Evolutionary conservation across 2,113 vertebrate species (phyloP), one percentile per base, ranked within the genome.

Genomic region (Lepisosteus osseus): DNA sequence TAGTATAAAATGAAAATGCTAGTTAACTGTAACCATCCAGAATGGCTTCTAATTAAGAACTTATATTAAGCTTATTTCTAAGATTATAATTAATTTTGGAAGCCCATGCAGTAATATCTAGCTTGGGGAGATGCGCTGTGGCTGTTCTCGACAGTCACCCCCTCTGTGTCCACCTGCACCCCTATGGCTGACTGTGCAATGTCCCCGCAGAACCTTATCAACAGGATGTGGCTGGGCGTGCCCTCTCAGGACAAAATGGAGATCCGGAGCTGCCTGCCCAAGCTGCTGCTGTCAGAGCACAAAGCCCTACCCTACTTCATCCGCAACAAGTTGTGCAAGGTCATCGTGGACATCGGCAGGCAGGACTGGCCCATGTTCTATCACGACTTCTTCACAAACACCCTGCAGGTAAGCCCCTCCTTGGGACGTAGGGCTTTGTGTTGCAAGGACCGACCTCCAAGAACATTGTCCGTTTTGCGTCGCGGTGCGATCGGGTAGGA

Each of bases 311-410:
- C 97, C 75, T 97, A 94, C 88, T 99, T 99, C 82, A 96, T 99
- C 80, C 91, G 96, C 74, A 99, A 99, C 86, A 99, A 99, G 74
- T 93, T 99, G 80, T 99, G 96, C 84, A 99, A 99, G 86, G 97
- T 99, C 83, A 98, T 99, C 0, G 97, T 99, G 77, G 97, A 99
- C 75, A 98, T 99, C 4, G 97, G 97, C 76, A 93, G 97, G 76
- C 96, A 99, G 57, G 97, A 99, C 82, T 99, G 97, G 97, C 97
- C 97, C 0, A 98, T 99, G 96, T 99, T 99, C 90, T 99, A 99
- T 88, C 96, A 98, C 41, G 96, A 99, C 84, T 99, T 99, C 84
- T 99, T 99, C 83, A 97, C 95, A 69, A 99, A 95, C 86, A 99
- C 95, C 63, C 90, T 99, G 80, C 97, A 99, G 95, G 97, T 99